Evolutionary conservation across 2,888 invertebrate genomes (phyloP).

Genomic region (Zeuzera pyrina): DNA sequence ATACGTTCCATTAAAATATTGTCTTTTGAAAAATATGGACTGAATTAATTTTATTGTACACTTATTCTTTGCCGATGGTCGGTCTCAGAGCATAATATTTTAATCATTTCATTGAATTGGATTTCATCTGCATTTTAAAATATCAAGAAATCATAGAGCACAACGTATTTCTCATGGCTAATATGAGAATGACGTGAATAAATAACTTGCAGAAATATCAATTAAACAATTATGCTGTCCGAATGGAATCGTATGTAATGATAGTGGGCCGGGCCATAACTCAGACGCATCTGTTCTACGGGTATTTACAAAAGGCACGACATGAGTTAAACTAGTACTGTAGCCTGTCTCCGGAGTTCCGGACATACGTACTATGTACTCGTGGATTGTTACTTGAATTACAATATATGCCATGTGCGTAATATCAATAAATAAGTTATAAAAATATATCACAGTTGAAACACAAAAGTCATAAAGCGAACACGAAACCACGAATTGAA

Average conservation of each 20-base stretch:
- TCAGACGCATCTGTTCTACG: slow-evolving; percentile 70
- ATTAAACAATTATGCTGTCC: slow-evolving; percentile 75
- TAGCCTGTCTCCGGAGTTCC: slow-evolving; percentile 1
- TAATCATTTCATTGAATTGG: too few relatives aligned
- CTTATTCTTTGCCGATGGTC: too few relatives aligned
- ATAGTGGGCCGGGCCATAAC: slow-evolving; percentile 71
- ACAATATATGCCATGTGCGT: too few relatives aligned
- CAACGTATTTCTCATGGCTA: slow-evolving; percentile 55
- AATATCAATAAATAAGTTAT: not conserved
- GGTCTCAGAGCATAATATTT: too few relatives aligned
- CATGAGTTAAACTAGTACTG: slow-evolving; percentile 28
- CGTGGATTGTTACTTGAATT: too few relatives aligned
- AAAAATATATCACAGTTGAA: not conserved
- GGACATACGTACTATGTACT: too few relatives aligned
- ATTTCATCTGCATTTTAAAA: not conserved
- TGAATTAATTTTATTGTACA: slow-evolving; percentile 9
- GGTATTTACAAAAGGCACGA: slow-evolving; percentile 71
- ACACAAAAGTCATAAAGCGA: not conserved
- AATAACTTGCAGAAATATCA: slow-evolving; percentile 74
- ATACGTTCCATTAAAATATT: slow-evolving; percentile 2
- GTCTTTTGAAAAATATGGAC: slow-evolving; percentile 5
- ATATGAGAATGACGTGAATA: slow-evolving; percentile 67
- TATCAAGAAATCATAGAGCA: slow-evolving; percentile 40
- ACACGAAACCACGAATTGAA: too few relatives aligned
- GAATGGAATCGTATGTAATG: slow-evolving; percentile 74